Evolutionary conservation across 2,797 vertebrate species (phyloP), one percentile per base, ranked within the genome.

Genomic region (Paedocypris micromegethes): DNA sequence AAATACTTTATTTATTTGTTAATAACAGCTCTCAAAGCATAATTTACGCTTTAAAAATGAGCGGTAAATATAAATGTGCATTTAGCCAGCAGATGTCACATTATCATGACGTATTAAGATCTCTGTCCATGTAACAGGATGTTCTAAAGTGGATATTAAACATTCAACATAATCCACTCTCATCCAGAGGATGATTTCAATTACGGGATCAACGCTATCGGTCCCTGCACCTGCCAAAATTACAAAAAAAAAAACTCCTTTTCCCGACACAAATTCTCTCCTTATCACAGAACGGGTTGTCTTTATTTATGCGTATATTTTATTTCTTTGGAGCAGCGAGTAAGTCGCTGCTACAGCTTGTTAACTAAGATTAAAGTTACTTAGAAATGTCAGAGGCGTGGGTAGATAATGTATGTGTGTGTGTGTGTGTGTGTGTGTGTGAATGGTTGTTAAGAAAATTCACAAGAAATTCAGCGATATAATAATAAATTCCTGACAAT

Each of bases 151-250:
- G 2, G 39, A 52, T 5, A 53, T 66, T 47, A 68, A 64, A 55
- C 58, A 61, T 69, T 66, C 54, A 64, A 6, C 41, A 47, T 53
- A 6, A 59, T 64, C 56, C 62, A 45, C 9, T 61, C 52, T 61
- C 50, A 46, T 59, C 49, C 23, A 50, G 23, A 60, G 43, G 40
- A 53, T 50, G 38, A 67, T 74, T 71, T 73, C 49, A 53, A 58
- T 52, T 44, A 47, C 47, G 47, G 39, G 40, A 75, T 59, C 64
- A 71, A 55, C 51, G n/a, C 54, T 64, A 70, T 64, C 70, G 5
- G 47, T 58, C 66, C 51, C 40, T 53, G 51, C 67, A 70, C 73
- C 64, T 65, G 63, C 70, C 56, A 71, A 64, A 23, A 23, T 23
- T 23, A 23, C 23, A 23, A 23, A 23, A 23, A 51, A 46, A 9